A percentile compares a stretch with the other conserved stretches of the same genome.
Evolutionary conservation across 2,113 vertebrate genomes (phyloP).

Genomic region (Micronycteris hirsuta): DNA sequence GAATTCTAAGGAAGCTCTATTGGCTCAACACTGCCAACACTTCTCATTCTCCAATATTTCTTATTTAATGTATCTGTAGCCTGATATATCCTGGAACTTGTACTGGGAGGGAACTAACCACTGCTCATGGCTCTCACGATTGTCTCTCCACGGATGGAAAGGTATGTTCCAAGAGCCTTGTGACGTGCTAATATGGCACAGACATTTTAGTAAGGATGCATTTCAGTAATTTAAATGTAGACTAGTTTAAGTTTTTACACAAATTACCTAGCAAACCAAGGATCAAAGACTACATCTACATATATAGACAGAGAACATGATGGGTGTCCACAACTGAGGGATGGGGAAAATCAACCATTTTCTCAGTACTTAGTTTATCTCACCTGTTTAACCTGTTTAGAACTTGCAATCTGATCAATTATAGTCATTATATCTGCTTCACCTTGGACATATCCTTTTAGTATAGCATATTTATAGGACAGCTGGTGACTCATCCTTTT

Average conservation of each 20-base stretch:
- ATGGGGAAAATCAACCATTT: neutral
- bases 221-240: neutral
- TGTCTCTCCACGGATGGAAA: neutral
- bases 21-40: neutral
- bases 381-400: constrained; percentile 72
- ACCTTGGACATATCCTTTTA: constrained; percentile 79
- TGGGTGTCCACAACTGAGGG: neutral
- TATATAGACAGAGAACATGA: neutral
- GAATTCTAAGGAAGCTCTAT: neutral
- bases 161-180: neutral
- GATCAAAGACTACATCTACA: neutral
- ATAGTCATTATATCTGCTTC: constrained; percentile 74
- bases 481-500: constrained; percentile 71
- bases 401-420: constrained; percentile 75
- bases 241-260: neutral
- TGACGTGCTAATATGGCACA: neutral
- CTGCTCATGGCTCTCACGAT: neutral
- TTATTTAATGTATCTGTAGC: neutral
- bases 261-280: neutral
- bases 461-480: constrained; percentile 72
- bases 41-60: neutral
- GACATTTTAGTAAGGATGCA: neutral
- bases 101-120: neutral
- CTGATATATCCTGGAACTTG: neutral
- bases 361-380: constrained; percentile 42